phyloP scores from a whole-genome alignment of 2,113 vertebrate genomes.

The Regulus satrapa region DNA sequence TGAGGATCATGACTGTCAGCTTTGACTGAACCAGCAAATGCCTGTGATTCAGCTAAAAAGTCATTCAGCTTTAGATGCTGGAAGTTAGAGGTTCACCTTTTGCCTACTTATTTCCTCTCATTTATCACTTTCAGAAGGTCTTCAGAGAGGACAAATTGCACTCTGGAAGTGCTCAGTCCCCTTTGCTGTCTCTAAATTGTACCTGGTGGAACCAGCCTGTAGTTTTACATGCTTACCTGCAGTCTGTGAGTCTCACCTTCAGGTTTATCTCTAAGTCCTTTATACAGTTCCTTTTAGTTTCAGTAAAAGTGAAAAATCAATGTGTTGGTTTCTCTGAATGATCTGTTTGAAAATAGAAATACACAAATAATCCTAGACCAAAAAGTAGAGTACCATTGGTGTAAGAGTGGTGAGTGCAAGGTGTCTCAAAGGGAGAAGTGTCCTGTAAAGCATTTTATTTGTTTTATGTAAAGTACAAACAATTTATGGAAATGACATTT shows the following conservation, averaged over 20 bases:
- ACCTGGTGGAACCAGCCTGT: background rate
- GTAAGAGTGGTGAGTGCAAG: background rate
- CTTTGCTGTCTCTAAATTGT: background rate
- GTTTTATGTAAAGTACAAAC: conserved; percentile 39
- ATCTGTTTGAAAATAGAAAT: background rate
- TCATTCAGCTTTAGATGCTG: background rate
- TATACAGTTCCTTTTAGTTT: background rate
- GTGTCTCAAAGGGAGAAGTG: background rate
- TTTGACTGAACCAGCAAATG: background rate
- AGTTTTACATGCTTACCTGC: background rate
- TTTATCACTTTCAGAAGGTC: background rate
- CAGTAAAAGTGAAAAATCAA: background rate
- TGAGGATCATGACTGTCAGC: background rate
- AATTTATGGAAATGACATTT: conserved; percentile 61
- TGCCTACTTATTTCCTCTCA: background rate
- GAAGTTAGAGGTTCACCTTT: background rate
- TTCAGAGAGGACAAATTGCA: background rate
- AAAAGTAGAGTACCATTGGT: background rate
- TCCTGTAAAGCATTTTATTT: background rate
- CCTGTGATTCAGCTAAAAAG: background rate
- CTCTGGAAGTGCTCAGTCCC: background rate
- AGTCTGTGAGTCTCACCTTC: background rate
- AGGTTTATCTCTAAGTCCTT: background rate
- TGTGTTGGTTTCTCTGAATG: background rate
- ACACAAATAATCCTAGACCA: background rate